Conservation (phyloP, 1,140 invertebrate genomes). For the Apis laboriosa region DNA sequence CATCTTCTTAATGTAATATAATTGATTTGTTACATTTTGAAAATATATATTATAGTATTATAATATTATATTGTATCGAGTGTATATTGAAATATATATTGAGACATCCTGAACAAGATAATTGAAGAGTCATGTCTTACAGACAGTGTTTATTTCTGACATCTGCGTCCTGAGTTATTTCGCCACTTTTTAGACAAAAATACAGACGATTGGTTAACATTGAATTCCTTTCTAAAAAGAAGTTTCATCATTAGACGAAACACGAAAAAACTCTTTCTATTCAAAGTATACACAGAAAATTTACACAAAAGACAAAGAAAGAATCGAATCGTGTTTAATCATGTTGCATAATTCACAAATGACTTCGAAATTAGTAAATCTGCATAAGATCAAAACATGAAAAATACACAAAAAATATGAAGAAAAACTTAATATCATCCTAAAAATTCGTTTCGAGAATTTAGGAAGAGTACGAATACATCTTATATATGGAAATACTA, state of each 20-base stretch:
- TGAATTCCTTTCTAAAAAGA: not conserved
- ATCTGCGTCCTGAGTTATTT: too few relatives aligned
- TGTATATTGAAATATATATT: too few relatives aligned
- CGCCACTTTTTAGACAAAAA: not conserved
- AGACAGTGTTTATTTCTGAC: too few relatives aligned
- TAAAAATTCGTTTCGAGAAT: not conserved
- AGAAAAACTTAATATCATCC: not conserved
- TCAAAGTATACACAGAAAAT: not conserved
- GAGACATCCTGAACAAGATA: too few relatives aligned
- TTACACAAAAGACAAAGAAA: not conserved
- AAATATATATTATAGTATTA: too few relatives aligned
- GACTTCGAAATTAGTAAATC: not conserved
- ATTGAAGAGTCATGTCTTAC: too few relatives aligned
- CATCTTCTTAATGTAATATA: too few relatives aligned
- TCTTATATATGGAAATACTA: too few relatives aligned
- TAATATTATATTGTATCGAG: too few relatives aligned
- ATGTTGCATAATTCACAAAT: not conserved
- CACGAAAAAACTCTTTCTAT: not conserved
- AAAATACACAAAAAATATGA: not conserved
- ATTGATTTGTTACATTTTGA: too few relatives aligned
- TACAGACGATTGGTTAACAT: not conserved
- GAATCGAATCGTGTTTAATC: not conserved
- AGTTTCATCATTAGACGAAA: not conserved
- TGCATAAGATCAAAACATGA: not conserved
- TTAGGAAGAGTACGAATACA: not conserved